Base-by-base conservation (phyloP, 2,113 vertebrate genomes). In the Dromas ardeola region DNA sequence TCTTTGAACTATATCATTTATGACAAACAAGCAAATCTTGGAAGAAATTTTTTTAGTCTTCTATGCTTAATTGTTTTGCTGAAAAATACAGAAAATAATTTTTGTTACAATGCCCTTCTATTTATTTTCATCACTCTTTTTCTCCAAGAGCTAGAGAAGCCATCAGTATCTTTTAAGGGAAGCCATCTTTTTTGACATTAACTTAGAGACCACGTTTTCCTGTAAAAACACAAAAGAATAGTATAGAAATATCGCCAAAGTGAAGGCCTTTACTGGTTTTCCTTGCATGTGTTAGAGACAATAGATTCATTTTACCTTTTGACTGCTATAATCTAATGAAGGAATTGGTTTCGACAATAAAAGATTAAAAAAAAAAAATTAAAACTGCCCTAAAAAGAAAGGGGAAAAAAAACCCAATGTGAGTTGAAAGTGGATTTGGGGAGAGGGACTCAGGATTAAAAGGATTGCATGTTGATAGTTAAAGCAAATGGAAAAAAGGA, bases 381-480 rank as follows among this genome's bases (percentile, higher is more conserved):
- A 42, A 77, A 83, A 15, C 2, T 66, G 16, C 8, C 4, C 12
- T 71, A 13, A 70, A 88, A 71, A 58, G 9, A 59, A 73, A 56
- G 6, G 2, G 8, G 23, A 3, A 45, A 45, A 49, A 25, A 16
- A 0, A 15, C 3, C 0, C 0, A 40, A 13, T 23, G 8, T 59
- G 7, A 0, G 0, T 17, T 8, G 23, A 38, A 77, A 53, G 13
- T 22, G 9, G 4, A 38, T 42, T 50, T 15, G 26, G 4, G 15
- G 19, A 78, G 34, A 78, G 0, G 3, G 36, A 47, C 5, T 9
- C 4, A 52, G 15, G 8, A 45, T 52, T n/a, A n/a, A 55, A 95
- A 70, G 40, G 0, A 19, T 4, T 86, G 11, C 7, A 19, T 77
- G 13, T 22, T 29, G 29, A 18, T 27, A 65, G 22, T 11, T 29